phyloP scores from a whole-genome alignment of 2,797 vertebrate genomes.

The Acanthurus tractus region DNA sequence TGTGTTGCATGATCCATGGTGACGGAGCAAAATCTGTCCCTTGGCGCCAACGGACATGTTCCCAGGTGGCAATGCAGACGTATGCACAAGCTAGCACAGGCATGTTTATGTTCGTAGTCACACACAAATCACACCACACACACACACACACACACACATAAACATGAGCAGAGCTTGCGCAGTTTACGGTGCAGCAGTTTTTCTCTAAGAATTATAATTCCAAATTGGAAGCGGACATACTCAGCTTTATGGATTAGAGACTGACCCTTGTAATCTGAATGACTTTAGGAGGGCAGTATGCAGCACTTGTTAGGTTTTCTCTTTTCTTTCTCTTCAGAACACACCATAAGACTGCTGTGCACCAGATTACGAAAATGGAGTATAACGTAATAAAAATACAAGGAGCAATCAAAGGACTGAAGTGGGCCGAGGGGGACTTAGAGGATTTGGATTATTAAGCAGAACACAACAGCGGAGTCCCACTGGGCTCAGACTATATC shows the following conservation, averaged over 20 bases:
- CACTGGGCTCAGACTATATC: conserved; percentile 67
- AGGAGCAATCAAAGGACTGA: conserved; percentile 81
- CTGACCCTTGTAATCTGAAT: conserved; percentile 73
- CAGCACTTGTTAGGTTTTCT: conserved; percentile 50
- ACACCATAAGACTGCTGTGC: conserved; percentile 48
- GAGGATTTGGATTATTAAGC: conserved; percentile 86
- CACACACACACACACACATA: conserved; percentile 26
- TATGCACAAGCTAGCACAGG: not conserved
- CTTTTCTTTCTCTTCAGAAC: conserved; percentile 53
- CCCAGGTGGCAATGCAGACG: conserved; percentile 26
- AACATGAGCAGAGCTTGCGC: conserved; percentile 31
- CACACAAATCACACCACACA: conserved; percentile 13
- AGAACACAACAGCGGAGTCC: conserved; percentile 81
- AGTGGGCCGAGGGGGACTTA: conserved; percentile 80
- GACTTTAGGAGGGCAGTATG: conserved; percentile 57
- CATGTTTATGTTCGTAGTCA: conserved; percentile 25
- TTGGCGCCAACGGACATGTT: conserved; percentile 52
- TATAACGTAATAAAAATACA: conserved; percentile 78
- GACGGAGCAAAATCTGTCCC: conserved; percentile 69
- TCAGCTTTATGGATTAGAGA: conserved; percentile 71
- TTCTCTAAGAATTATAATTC: conserved; percentile 48
- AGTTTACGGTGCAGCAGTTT: conserved; percentile 29
- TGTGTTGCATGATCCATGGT: conserved; percentile 61
- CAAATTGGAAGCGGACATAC: conserved; percentile 51
- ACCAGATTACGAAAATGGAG: conserved; percentile 81